Evolutionary conservation across 2,797 vertebrate genomes (phyloP), one percentile per base, ranked within the genome.

Genomic region (Pelochelys cantorii): DNA sequence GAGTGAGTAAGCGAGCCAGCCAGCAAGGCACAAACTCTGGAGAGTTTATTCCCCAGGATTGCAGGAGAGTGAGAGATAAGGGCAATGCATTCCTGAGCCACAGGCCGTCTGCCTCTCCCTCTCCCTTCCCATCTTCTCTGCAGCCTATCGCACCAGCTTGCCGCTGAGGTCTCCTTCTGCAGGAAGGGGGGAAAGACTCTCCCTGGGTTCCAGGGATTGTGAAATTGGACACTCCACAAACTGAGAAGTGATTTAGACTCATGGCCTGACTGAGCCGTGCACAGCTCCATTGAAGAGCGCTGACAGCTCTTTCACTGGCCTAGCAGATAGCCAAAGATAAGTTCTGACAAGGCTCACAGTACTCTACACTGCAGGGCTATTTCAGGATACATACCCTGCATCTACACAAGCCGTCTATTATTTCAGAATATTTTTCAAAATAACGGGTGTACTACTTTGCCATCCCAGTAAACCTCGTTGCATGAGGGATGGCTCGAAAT

Each of bases 1-100:
- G 94, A 95, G 95, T 96, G 96, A 97, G 82, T 14, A 14, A 81
- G 78, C 37, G 7, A 68, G 37, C 7, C 42, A 48, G 42, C 42
- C 42, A 48, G 42, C 48, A 96, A 97, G 92, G 94, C 95, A 79
- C 48, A 97, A 97, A 97, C 95, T 95, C 94, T 0, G 95, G 96
- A 96, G 95, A 96, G 94, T 84, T 48, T 94, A 37, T 92, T 95
- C 90, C 93, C 93, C 92, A 79, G 96, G 95, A 94, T 93, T 78
- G 95, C 92, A 95, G 71, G 88, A 91, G 89, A 95, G 92, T 83
- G 86, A 95, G 95, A 95, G 96, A 97, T 96, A 97, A 97, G 96
- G 93, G 86, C 94, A 89, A 92, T 18, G 25, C 96, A 97, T 96
- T 97, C 96, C 96, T 96, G 89, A 97, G 96, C 92, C 94, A 89